phyloP scores from a whole-genome alignment of 2,888 invertebrate genomes.

The Agrilus mali region DNA sequence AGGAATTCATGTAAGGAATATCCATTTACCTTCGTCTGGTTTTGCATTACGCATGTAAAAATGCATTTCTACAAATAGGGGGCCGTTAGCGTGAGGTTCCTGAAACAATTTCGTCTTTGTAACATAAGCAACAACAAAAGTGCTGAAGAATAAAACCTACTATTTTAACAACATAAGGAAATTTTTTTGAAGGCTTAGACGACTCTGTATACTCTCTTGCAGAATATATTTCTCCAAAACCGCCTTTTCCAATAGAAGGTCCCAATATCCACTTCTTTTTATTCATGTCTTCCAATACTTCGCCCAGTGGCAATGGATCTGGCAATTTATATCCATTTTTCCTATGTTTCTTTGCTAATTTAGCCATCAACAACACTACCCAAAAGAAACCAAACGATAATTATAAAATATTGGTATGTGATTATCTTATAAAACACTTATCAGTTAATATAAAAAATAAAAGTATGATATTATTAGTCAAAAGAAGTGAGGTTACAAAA shows the following conservation, averaged over 20 bases:
- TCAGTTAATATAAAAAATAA: too few relatives aligned
- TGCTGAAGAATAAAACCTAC: constrained; percentile 39
- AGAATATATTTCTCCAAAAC: constrained; percentile 88
- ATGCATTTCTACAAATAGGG: constrained; percentile 87
- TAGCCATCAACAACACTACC: constrained; percentile 18
- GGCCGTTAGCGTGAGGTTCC: constrained; percentile 89
- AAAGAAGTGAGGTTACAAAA: too few relatives aligned
- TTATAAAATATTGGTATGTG: too few relatives aligned
- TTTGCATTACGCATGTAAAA: constrained; percentile 73
- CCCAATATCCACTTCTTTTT: constrained; percentile 79
- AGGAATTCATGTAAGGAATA: too few relatives aligned
- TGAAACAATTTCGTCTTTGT: constrained; percentile 27
- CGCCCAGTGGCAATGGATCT: constrained; percentile 60
- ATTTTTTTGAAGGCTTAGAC: constrained; percentile 39
- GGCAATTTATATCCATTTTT: constrained; percentile 48
- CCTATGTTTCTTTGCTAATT: constrained; percentile 22
- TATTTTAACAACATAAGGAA: constrained; percentile 66
- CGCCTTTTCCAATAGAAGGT: constrained; percentile 77
- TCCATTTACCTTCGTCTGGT: constrained; percentile 47
- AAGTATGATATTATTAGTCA: too few relatives aligned
- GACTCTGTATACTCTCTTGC: constrained; percentile 50
- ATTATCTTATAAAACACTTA: too few relatives aligned
- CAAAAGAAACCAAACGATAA: too few relatives aligned
- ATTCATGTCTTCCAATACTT: constrained; percentile 59
- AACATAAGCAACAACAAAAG: constrained; percentile 3